phyloP scores from a whole-genome alignment of 37 sponge, comb jelly and placozoan species.

The Cliona cf. orientalis region DNA sequence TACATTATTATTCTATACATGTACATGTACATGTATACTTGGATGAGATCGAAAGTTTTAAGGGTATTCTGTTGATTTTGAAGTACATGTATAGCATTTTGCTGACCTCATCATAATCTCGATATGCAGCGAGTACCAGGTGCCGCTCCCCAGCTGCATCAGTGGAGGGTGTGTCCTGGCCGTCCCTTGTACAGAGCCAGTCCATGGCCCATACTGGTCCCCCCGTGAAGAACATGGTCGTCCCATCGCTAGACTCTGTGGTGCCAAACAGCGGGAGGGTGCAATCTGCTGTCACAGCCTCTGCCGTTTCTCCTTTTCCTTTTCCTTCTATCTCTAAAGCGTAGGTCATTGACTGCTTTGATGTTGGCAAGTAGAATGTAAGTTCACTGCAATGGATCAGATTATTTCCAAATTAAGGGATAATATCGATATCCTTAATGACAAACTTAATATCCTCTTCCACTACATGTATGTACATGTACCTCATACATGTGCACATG shows the following conservation, averaged over 20 bases:
- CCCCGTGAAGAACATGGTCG: slow-evolving; percentile 27
- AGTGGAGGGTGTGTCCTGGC: no score
- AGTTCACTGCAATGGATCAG: slow-evolving; percentile 1
- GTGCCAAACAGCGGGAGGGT: slow-evolving; percentile 28
- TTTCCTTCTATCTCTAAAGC: not conserved
- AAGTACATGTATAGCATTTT: no score
- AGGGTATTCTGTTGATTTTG: no score
- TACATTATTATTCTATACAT: no score
- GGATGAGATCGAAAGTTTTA: no score
- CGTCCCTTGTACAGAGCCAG: no score
- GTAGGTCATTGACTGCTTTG: slow-evolving; percentile 9
- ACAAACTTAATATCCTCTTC: not conserved
- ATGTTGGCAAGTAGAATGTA: not conserved
- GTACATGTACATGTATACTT: no score
- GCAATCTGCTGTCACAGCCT: not conserved
- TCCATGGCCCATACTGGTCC: slow-evolving; percentile 67
- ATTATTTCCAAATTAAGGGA: not conserved
- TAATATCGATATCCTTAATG: not conserved
- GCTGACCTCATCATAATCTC: slow-evolving; percentile 34
- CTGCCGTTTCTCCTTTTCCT: not conserved
- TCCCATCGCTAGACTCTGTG: not conserved
- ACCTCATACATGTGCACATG: no score
- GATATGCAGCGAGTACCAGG: slow-evolving; percentile 34
- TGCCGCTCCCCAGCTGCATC: not conserved
- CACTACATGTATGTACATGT: not conserved